A percentile compares a stretch with the other conserved stretches of the same genome.
Conservation (phyloP, 2,113 vertebrate species). For the Choloepus hoffmanni region DNA sequence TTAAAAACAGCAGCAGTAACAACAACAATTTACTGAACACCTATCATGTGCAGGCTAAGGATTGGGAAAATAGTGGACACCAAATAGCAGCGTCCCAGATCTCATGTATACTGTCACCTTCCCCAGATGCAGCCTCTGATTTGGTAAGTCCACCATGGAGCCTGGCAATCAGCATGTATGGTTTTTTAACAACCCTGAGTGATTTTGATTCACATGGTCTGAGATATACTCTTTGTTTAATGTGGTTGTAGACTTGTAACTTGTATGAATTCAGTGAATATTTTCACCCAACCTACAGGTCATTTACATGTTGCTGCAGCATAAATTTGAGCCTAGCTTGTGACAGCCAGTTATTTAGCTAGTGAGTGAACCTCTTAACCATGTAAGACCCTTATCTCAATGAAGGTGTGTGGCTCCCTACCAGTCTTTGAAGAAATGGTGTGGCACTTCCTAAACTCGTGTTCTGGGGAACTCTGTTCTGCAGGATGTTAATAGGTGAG, state of each 20-base stretch:
- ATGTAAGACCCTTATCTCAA: not conserved
- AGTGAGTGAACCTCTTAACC: not conserved
- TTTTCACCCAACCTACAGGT: no score
- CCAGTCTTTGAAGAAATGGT: conserved; percentile 13
- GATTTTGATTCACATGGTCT: not conserved
- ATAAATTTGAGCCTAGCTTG: not conserved
- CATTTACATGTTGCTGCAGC: not conserved
- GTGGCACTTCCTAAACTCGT: not conserved
- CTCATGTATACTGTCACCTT: not conserved
- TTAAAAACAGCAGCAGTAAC: not conserved
- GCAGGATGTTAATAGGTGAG: not conserved
- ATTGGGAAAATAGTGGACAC: not conserved
- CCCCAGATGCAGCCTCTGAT: not conserved
- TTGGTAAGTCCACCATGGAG: not conserved
- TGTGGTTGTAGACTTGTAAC: not conserved
- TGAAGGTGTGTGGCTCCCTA: not conserved
- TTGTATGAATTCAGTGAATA: not conserved
- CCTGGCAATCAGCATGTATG: not conserved
- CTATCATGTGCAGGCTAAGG: not conserved
- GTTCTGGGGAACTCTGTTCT: not conserved
- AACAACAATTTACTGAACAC: not conserved
- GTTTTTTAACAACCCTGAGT: not conserved
- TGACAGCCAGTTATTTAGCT: conserved; percentile 26
- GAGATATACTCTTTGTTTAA: not conserved
- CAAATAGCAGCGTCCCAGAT: not conserved